Percentiles rank a stretch among this genome's conserved stretches.
Evolutionary conservation across 1,140 invertebrate species (phyloP).

Genomic region (Gerris buenoi): DNA sequence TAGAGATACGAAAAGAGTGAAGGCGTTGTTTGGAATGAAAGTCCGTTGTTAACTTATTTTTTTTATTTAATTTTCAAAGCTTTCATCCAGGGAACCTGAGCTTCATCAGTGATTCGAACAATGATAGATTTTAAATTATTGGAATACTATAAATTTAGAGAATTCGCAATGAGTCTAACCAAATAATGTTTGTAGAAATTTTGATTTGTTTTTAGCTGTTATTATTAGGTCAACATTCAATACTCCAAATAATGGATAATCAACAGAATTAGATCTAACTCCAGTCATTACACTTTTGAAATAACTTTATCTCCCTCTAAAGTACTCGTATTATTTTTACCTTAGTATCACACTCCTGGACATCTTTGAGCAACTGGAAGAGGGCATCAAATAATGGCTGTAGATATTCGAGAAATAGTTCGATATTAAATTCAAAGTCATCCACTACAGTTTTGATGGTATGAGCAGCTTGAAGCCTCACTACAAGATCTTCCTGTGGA

Average conservation of each 20-base stretch:
- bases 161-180: too few species aligned
- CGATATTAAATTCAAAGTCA: constrained; percentile 79
- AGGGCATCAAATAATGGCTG: constrained; percentile 58
- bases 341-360: constrained; percentile 83
- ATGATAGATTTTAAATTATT: too few species aligned
- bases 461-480: constrained; percentile 64
- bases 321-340: constrained; percentile 31
- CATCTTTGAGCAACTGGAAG: constrained; percentile 72
- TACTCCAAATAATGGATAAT: neutral
- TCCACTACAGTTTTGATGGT: constrained; percentile 65
- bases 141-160: too few species aligned
- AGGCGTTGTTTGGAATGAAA: too few species aligned
- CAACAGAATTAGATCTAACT: neutral
- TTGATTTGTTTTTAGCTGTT: too few species aligned
- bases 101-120: too few species aligned
- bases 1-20: too few species aligned
- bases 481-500: constrained; percentile 60
- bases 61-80: too few species aligned
- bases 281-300: neutral
- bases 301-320: neutral
- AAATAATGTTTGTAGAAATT: too few species aligned
- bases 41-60: too few species aligned
- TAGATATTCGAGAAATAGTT: constrained; percentile 70
- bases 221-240: neutral
- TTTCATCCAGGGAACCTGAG: too few species aligned